These are phyloP conservation scores for Plebejus argus DNA, from an alignment of 2,888 invertebrate genomes.

Conservation along the genomic window DNA sequence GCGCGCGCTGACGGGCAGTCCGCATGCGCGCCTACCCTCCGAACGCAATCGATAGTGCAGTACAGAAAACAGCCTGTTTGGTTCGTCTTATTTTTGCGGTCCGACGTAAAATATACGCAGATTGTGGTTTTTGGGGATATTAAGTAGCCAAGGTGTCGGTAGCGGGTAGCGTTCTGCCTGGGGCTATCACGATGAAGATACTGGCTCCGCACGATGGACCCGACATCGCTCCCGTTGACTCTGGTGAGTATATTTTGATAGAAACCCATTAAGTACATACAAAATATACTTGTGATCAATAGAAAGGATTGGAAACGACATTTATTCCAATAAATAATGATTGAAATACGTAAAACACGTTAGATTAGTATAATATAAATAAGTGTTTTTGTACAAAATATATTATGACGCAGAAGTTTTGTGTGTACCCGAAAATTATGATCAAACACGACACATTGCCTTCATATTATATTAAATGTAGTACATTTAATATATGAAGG, in stretches of 20 bases:
- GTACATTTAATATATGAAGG: no score
- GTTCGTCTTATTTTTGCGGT: slow-evolving; percentile 58
- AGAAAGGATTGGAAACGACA: not conserved
- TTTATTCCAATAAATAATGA: not conserved
- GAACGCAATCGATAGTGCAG: slow-evolving; percentile 69
- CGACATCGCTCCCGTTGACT: slow-evolving; percentile 79
- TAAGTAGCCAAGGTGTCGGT: slow-evolving; percentile 72
- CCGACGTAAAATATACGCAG: slow-evolving; percentile 49
- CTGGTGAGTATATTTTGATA: slow-evolving; percentile 59
- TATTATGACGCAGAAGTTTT: not conserved
- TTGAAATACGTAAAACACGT: not conserved
- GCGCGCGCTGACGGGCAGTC: not conserved
- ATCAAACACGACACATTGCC: slow-evolving; percentile 1
- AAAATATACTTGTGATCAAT: slow-evolving; percentile 15
- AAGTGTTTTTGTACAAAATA: not conserved
- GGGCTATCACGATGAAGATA: slow-evolving; percentile 76
- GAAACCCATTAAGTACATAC: slow-evolving; percentile 1
- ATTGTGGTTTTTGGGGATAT: slow-evolving; percentile 47
- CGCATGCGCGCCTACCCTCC: slow-evolving; percentile 61
- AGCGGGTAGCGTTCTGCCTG: slow-evolving; percentile 69
- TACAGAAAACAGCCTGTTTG: slow-evolving; percentile 74
- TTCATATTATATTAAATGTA: not conserved
- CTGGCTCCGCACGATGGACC: slow-evolving; percentile 79
- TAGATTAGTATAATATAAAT: not conserved
- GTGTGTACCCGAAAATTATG: not conserved